Conservation (phyloP, 1,140 invertebrate genomes). For the Drosophila neocordata region DNA sequence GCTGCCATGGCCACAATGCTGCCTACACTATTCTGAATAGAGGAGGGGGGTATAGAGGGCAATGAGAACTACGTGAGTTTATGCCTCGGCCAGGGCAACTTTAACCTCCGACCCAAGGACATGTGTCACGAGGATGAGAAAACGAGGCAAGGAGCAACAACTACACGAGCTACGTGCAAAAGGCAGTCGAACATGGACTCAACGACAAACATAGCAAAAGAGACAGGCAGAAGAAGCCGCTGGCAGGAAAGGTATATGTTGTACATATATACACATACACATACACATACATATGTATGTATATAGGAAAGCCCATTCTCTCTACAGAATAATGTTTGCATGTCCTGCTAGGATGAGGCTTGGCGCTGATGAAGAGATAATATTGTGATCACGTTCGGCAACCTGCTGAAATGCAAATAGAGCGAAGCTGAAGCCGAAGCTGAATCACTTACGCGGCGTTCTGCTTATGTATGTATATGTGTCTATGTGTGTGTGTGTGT, state of each 20-base stretch:
- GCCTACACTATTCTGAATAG: not conserved
- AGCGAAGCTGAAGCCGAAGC: constrained; percentile 5
- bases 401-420: constrained; percentile 79
- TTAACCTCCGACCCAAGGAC: constrained; percentile 28
- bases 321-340: constrained; percentile 36
- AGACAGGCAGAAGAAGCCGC: constrained; percentile 10
- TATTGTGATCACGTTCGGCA: constrained; percentile 81
- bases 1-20: constrained; percentile 26
- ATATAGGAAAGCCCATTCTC: constrained; percentile 11
- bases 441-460: not conserved
- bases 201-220: not conserved
- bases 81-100: not conserved
- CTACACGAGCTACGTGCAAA: constrained; percentile 29
- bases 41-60: not conserved
- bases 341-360: constrained; percentile 32
- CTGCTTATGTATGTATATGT: not conserved
- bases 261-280: no score
- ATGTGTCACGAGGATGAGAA: constrained; percentile 30
- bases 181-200: constrained; percentile 28
- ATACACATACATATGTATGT: not conserved
- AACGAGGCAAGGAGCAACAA: constrained; percentile 19
- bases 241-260: not conserved
- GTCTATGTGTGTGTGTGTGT: not conserved
- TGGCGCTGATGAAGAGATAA: constrained; percentile 75
- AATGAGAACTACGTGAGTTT: constrained; percentile 22